Conservation (phyloP, 2,888 invertebrate genomes). For the Tetramorium bicarinatum region DNA sequence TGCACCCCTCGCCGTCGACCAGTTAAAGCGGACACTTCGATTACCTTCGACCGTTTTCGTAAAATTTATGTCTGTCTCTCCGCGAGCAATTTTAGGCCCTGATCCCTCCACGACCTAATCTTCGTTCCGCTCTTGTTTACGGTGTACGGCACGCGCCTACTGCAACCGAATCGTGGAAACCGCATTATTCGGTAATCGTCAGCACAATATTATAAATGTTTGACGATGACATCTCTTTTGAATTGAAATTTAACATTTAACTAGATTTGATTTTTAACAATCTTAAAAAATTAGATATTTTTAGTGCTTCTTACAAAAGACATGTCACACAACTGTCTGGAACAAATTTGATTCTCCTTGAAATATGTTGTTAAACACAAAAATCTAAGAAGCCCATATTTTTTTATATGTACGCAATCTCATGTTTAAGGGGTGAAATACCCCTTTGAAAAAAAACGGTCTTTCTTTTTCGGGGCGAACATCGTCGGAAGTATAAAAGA, state of each 20-base stretch:
- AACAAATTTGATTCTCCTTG: too few relatives aligned
- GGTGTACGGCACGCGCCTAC: background rate
- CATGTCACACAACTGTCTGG: too few relatives aligned
- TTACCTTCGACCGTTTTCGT: constrained; percentile 31
- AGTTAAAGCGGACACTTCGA: constrained; percentile 64
- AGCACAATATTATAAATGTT: background rate
- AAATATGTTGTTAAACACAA: too few relatives aligned
- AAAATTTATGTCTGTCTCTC: constrained; percentile 49
- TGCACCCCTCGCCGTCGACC: constrained; percentile 42
- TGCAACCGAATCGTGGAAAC: background rate
- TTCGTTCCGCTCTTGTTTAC: constrained; percentile 13
- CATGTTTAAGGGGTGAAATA: too few relatives aligned
- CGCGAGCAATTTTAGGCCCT: constrained; percentile 31
- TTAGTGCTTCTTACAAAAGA: background rate
- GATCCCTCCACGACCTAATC: background rate
- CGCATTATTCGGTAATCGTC: background rate
- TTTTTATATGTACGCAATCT: too few relatives aligned
- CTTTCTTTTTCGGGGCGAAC: too few relatives aligned
- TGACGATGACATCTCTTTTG: background rate
- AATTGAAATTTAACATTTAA: background rate
- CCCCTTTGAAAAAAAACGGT: too few relatives aligned
- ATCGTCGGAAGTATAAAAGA: too few relatives aligned
- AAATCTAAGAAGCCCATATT: too few relatives aligned
- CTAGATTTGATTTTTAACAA: background rate
- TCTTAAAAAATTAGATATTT: background rate